phyloP scores from a whole-genome alignment of 2,888 invertebrate genomes.

The Lithophane socia region DNA sequence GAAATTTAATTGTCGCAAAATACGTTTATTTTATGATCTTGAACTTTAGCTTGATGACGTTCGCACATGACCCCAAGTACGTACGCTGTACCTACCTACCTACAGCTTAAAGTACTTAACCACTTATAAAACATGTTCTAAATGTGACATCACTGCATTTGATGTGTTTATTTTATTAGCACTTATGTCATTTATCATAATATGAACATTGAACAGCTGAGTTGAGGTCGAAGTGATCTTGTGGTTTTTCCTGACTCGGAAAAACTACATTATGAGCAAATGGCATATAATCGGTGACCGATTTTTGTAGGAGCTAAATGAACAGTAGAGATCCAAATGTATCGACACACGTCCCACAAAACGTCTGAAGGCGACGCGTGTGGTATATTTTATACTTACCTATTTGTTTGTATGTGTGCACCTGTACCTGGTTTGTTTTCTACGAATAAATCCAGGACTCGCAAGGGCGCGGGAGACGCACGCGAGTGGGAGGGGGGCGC shows the following conservation, averaged over 20 bases:
- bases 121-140: constrained; percentile 25
- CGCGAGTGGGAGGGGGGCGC: no score
- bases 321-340: neutral
- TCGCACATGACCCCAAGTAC: constrained; percentile 30
- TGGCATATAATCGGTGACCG: neutral
- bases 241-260: constrained; percentile 1
- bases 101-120: constrained; percentile 16
- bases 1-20: neutral
- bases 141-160: constrained; percentile 51
- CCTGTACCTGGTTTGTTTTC: no score
- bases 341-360: neutral
- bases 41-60: constrained; percentile 39
- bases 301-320: neutral
- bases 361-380: no score
- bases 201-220: constrained; percentile 38
- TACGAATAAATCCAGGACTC: no score
- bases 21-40: constrained; percentile 16
- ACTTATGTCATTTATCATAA: constrained; percentile 48
- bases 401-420: no score
- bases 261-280: neutral
- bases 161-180: constrained; percentile 34
- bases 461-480: no score
- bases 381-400: no score
- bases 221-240: constrained; percentile 8
- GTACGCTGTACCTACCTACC: neutral